Evolutionary conservation across 2,888 invertebrate species (phyloP).

Genomic region (Stenodema calcarata): DNA sequence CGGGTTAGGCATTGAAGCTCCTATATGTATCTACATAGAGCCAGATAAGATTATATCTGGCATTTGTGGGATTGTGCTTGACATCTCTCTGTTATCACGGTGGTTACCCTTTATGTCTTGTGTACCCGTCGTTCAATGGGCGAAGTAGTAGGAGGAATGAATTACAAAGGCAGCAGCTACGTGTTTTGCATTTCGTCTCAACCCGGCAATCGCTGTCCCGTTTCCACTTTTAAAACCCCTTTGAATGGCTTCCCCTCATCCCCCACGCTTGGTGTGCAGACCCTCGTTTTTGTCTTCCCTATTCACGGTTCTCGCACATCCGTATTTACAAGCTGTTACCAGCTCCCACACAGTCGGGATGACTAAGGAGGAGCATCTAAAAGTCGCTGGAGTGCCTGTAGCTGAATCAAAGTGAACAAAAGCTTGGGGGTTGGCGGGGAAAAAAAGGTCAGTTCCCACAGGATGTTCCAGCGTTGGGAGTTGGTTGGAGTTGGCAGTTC

Average conservation of each 20-base stretch:
- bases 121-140: neutral
- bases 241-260: neutral
- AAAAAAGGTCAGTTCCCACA: constrained; percentile 9
- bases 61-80: neutral
- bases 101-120: neutral
- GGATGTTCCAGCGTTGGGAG: neutral
- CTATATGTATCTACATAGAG: too few relatives aligned
- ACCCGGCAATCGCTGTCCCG: neutral
- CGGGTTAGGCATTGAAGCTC: too few relatives aligned
- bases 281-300: neutral
- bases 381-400: neutral
- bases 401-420: constrained; percentile 8
- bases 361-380: neutral
- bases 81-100: neutral
- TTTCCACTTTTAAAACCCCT: neutral
- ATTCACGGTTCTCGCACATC: neutral
- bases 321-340: neutral
- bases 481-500: too few relatives aligned
- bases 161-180: neutral
- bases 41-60: too few relatives aligned
- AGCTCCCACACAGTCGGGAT: neutral
- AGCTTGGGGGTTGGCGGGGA: neutral
- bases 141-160: neutral
- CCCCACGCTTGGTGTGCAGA: neutral
- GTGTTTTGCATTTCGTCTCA: neutral